A percentile compares a stretch with the other conserved stretches of the same genome.
These are phyloP conservation scores for Luidia sarsii DNA, from an alignment of 53 echinoderm and acorn worm genomes.

Conservation along the genomic window DNA sequence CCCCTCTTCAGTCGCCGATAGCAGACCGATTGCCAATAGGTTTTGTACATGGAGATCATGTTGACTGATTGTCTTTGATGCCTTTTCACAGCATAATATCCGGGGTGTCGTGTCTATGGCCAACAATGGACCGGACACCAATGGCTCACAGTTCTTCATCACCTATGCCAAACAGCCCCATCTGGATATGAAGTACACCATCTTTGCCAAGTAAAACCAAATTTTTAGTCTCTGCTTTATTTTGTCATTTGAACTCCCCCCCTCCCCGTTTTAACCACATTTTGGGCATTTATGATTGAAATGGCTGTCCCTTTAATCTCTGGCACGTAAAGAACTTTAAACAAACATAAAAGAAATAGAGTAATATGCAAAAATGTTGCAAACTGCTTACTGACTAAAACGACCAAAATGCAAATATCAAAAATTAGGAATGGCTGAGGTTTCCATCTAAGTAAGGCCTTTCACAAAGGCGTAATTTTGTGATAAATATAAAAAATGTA, in stretches of 20 bases:
- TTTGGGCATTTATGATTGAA: neutral
- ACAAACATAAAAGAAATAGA: too few species aligned
- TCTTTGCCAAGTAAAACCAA: conserved; percentile 90
- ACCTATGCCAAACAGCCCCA: conserved; percentile 97
- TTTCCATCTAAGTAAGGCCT: neutral
- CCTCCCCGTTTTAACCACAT: too few species aligned
- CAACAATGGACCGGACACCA: conserved; percentile 92
- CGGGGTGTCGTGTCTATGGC: conserved; percentile 99
- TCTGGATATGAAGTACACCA: conserved; percentile 95
- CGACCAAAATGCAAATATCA: too few species aligned
- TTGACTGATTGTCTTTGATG: too few species aligned
- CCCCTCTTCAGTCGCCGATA: too few species aligned
- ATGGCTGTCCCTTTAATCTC: neutral
- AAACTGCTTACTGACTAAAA: too few species aligned
- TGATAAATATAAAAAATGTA: too few species aligned
- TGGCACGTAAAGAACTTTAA: neutral
- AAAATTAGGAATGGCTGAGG: too few species aligned
- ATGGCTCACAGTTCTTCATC: conserved; percentile 96
- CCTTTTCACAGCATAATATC: conserved; percentile 84
- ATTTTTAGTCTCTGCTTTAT: neutral
- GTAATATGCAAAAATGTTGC: too few species aligned
- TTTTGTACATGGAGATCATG: too few species aligned
- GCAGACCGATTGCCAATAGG: too few species aligned
- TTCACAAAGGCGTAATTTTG: neutral
- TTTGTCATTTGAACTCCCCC: neutral